Base-by-base conservation (phyloP, 2,888 invertebrate genomes). In the Phalera bucephala region DNA sequence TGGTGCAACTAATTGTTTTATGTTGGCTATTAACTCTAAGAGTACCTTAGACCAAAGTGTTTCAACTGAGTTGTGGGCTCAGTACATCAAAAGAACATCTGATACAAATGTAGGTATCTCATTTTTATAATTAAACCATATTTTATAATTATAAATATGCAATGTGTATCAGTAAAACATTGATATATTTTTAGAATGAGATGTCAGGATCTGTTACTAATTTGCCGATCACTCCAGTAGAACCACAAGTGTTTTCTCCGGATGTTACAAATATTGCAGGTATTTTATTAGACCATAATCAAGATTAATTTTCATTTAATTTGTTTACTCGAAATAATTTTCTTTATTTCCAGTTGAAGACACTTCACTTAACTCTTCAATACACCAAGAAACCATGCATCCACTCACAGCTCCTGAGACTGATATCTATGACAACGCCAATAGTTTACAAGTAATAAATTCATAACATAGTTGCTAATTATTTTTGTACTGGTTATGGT, bases 21-120 rank as follows among this genome's bases (percentile, higher is more conserved):
- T 99, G 64, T 88, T 99, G 38, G 93, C 94, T 74, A 94, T 98
- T 47, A 99, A 99, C 85, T 98, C 98, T 0, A 91, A 94, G 58
- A 92, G 91, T 31, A 91, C 91, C 10, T 84, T 90, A 31, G 88
- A 91, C 29, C 73, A 81, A 13, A 93, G 71, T 80, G 94, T 69
- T 22, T 39, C 70, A 11, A 93, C 94, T 6, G 97, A 98, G 86
- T 94, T 95, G 9, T 98, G 98, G 98, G 91, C 93, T 53, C 93
- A 94, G 50, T 96, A 93, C 80, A 91, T 97, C 33, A 92, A 92
- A 36, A 91, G 92, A 38, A 89, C 92, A 52, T 78, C 87, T 22
- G 92, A 92, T 53, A 45, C 75, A 23, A 82, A 74, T 77, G 91
- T 91, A 72, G 17, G 17, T 17, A 17, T 17, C n/a, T n/a, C n/a